phyloP scores from a whole-genome alignment of 2,113 vertebrate genomes.

The Cromileptes altivelis region DNA sequence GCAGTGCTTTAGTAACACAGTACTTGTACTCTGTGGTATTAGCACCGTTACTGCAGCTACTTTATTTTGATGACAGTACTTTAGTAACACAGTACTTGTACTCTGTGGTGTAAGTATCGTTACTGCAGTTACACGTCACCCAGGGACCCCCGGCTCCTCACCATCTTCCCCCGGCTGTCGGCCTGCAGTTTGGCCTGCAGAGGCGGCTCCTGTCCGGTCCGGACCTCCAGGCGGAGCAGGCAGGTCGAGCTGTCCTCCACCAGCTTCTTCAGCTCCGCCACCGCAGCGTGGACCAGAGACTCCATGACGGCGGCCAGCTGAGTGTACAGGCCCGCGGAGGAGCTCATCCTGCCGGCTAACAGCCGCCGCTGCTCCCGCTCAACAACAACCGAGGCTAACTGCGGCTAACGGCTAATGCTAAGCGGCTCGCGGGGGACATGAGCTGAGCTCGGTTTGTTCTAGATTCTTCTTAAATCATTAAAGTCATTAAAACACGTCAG shows the following conservation, averaged over 20 bases:
- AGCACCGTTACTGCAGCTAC: no score
- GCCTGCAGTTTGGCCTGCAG: not conserved
- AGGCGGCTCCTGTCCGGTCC: not conserved
- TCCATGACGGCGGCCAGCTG: slow-evolving; percentile 82
- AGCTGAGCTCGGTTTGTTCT: not conserved
- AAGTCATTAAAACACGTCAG: no score
- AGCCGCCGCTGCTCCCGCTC: not conserved
- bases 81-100: no score
- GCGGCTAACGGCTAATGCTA: not conserved
- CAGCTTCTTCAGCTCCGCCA: slow-evolving; percentile 79
- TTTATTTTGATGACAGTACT: no score
- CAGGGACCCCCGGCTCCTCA: slow-evolving; percentile 34
- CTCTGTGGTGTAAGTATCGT: no score
- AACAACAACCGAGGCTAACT: not conserved
- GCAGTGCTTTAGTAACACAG: no score
- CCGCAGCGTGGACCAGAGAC: slow-evolving; percentile 79
- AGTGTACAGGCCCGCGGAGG: slow-evolving; percentile 61
- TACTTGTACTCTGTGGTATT: no score
- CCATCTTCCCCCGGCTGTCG: slow-evolving; percentile 66
- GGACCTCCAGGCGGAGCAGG: not conserved
- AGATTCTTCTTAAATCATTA: no score
- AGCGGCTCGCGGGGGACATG: slow-evolving; percentile 4
- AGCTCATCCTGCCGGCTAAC: slow-evolving; percentile 65
- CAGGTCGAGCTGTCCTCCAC: slow-evolving; percentile 47
- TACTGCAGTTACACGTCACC: no score